These are phyloP conservation scores for Athene noctua DNA, from an alignment of 2,113 vertebrate genomes.

Conservation along the genomic window DNA sequence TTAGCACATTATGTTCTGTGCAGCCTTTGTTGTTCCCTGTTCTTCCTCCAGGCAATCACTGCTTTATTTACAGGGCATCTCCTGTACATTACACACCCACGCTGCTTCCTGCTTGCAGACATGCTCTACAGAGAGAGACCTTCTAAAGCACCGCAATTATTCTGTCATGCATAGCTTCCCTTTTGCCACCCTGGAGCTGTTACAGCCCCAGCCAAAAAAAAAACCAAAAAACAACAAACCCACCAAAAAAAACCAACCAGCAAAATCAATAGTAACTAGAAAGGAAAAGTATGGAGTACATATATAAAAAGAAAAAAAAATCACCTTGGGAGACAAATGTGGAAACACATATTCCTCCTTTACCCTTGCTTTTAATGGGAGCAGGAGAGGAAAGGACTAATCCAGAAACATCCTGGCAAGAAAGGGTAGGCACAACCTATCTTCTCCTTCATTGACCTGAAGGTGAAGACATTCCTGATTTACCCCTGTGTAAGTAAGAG, in stretches of 20 bases:
- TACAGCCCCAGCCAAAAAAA: neutral
- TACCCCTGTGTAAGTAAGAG: rapidly evolving
- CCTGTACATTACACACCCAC: conserved; percentile 22
- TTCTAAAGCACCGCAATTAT: neutral
- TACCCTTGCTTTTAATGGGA: neutral
- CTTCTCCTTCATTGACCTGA: neutral
- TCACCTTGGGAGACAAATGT: neutral
- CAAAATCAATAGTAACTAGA: neutral
- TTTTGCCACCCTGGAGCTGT: neutral
- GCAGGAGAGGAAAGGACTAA: neutral
- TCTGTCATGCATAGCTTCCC: neutral
- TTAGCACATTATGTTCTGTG: neutral
- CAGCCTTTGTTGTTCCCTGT: conserved; percentile 21
- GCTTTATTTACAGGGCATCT: conserved; percentile 40
- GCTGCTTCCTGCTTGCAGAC: conserved; percentile 15
- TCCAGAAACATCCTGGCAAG: neutral
- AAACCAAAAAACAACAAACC: neutral
- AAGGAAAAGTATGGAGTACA: neutral
- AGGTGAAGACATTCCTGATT: neutral
- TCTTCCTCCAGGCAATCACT: conserved; percentile 23
- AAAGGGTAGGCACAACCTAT: neutral
- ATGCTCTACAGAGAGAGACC: conserved; percentile 2
- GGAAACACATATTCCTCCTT: neutral
- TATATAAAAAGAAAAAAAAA: neutral
- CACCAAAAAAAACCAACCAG: neutral